Evolutionary conservation across 2,888 invertebrate species (phyloP), one percentile per base, ranked within the genome.

Genomic region (Trissolcus brochymenae): DNA sequence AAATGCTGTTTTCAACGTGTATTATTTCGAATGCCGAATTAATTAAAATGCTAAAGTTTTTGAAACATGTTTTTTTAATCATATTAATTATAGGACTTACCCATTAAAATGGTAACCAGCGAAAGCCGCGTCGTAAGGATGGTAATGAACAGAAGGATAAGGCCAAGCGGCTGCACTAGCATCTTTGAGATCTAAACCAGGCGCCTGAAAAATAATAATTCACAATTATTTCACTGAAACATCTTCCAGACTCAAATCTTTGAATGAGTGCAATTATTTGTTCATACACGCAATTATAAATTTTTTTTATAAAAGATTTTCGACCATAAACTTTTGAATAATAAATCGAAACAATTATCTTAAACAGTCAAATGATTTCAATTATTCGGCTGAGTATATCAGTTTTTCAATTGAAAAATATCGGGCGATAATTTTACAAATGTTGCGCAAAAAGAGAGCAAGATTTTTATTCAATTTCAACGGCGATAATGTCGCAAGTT

Each of bases 41-140:
- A 50, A 57, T 9, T 56, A 16, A 25, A 53, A 51, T 25, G 4
- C 25, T 25, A 6, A 6, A 25, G 25, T 25, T 25, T 25, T 25
- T 25, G 25, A 25, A 25, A 25, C 25, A 25, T 25, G 25, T 25
- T 25, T 2, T 25, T 25, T 25, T 25, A 6, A 25, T 4, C 4
- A 25, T 25, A 25, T 25, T 25, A 25, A 25, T 25, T 25, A 6
- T 25, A 25, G 25, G 49, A 92, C 96, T 96, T 91, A 97, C 97
- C 96, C 96, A 91, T 96, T 96, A 91, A 97, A 98, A 81, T 97
- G 96, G 91, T 98, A 97, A 84, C 96, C 95, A 77, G 96, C 95
- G 89, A 97, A 95, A 74, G 96, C 95, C 76, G 96, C 95, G 87
- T 98, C 97, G 90, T 97, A 97, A 61, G 97, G 96, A 90, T 97